These are phyloP conservation scores for Paratilapia polleni DNA, from an alignment of 2,113 vertebrate species.

Conservation along the genomic window DNA sequence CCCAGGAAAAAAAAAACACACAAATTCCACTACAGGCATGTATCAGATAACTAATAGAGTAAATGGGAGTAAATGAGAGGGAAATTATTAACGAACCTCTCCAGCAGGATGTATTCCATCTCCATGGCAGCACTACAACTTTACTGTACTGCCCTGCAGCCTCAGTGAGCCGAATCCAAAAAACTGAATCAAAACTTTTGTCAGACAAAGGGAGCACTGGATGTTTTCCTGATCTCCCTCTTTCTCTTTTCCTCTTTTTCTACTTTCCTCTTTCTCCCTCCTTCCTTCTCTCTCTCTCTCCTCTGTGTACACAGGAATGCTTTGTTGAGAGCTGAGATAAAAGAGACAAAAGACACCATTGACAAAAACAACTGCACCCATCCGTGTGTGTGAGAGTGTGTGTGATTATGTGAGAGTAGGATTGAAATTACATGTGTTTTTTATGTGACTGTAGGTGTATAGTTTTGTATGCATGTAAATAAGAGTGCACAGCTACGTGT, in stretches of 20 bases:
- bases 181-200: slow-evolving; percentile 55
- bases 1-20: not conserved
- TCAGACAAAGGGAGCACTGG: slow-evolving; percentile 48
- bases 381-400: slow-evolving; percentile 47
- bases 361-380: slow-evolving; percentile 75
- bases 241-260: slow-evolving; percentile 15
- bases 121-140: slow-evolving; percentile 63
- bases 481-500: not conserved
- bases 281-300: slow-evolving; percentile 13
- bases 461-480: not conserved
- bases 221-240: slow-evolving; percentile 53
- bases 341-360: slow-evolving; percentile 81
- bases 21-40: not conserved
- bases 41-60: slow-evolving; percentile 40
- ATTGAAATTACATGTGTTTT: slow-evolving; percentile 3
- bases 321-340: slow-evolving; percentile 79
- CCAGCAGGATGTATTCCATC: slow-evolving; percentile 68
- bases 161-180: slow-evolving; percentile 33
- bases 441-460: not conserved
- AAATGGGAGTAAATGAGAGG: slow-evolving; percentile 29
- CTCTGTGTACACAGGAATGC: slow-evolving; percentile 78
- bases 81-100: slow-evolving; percentile 62
- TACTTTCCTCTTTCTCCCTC: not conserved
- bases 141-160: slow-evolving; percentile 26
- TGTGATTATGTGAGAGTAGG: slow-evolving; percentile 31